These are phyloP conservation scores for Nycteola revayana DNA, from an alignment of 2,888 invertebrate species.

Conservation along the genomic window DNA sequence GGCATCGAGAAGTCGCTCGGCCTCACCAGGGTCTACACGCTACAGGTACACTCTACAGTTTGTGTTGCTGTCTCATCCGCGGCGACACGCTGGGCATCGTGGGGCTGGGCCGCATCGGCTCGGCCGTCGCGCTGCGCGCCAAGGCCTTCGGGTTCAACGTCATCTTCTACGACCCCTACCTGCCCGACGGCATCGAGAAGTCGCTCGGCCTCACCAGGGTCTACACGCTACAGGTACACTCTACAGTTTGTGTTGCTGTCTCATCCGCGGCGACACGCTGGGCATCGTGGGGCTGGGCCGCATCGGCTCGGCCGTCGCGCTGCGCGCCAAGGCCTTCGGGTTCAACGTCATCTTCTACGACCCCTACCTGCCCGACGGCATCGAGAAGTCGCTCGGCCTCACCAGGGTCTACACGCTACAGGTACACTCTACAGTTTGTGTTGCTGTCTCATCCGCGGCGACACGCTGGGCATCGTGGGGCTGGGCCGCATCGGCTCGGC, in stretches of 20 bases:
- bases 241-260: conserved; percentile 91
- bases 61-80: conserved; percentile 98
- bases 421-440: too few species aligned
- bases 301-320: conserved; percentile 98
- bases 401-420: conserved; percentile 98
- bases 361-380: conserved; percentile 99
- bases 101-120: conserved; percentile 98
- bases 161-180: conserved; percentile 99
- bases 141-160: conserved; percentile 99
- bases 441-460: conserved; percentile 98
- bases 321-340: conserved; percentile 99
- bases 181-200: conserved; percentile 99
- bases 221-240: conserved; percentile 92
- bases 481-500: conserved; percentile 99
- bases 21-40: conserved; percentile 96
- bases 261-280: conserved; percentile 99
- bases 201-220: conserved; percentile 97
- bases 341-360: conserved; percentile 99
- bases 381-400: conserved; percentile 98
- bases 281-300: conserved; percentile 99
- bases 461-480: conserved; percentile 99
- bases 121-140: conserved; percentile 98
- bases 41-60: conserved; percentile 85
- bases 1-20: conserved; percentile 99
- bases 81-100: conserved; percentile 99